A percentile compares a stretch with the other conserved stretches of the same genome.
Evolutionary conservation across 64 coral and sea anemone genomes (phyloP).

Genomic region (Montipora capricornis): DNA sequence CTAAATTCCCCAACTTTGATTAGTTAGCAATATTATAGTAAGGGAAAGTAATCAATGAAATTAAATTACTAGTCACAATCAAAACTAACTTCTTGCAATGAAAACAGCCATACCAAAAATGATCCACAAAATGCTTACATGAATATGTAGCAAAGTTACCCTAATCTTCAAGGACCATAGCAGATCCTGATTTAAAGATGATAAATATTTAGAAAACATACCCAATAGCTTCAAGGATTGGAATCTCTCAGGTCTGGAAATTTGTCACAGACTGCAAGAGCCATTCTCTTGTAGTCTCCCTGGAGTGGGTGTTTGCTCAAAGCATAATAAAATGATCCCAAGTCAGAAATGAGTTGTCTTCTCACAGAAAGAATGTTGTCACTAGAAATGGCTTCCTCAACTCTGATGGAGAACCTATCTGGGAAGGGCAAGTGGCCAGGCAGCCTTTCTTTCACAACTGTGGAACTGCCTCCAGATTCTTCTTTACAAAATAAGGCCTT

Average conservation of each 20-base stretch:
- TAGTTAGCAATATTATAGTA: not conserved
- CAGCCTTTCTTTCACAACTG: constrained; percentile 5
- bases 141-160: too few relatives aligned
- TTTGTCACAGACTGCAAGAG: constrained; percentile 33
- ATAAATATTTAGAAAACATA: not conserved
- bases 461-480: constrained; percentile 2
- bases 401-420: constrained; percentile 37
- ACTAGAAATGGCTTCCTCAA: constrained; percentile 32
- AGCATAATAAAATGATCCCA: constrained; percentile 47
- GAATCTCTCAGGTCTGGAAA: constrained; percentile 34
- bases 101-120: too few relatives aligned
- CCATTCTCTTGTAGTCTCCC: constrained; percentile 60
- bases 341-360: constrained; percentile 40
- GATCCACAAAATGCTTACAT: too few relatives aligned
- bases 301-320: constrained; percentile 49
- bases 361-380: constrained; percentile 5
- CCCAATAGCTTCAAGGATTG: constrained; percentile 9
- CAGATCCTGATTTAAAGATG: too few relatives aligned
- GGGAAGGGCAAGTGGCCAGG: constrained; percentile 31
- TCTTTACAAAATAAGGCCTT: constrained; percentile 11
- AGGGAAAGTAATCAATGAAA: not conserved
- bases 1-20: not conserved
- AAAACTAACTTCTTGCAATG: too few relatives aligned
- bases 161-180: too few relatives aligned
- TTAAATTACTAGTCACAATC: not conserved